phyloP scores from a whole-genome alignment of 2,888 invertebrate species.

The Bhutanitis thaidina region DNA sequence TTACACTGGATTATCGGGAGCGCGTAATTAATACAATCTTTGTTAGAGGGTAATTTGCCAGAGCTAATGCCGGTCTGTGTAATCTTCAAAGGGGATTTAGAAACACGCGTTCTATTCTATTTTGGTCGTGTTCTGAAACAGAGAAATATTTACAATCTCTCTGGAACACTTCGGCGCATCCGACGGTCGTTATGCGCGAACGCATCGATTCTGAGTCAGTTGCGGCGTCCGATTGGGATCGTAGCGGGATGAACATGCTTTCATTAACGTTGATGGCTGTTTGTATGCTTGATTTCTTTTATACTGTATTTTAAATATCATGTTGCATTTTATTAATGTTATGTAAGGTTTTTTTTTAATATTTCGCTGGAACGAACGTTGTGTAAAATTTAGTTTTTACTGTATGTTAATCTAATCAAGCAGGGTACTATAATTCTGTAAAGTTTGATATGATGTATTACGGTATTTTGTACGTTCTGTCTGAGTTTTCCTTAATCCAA shows the following conservation, averaged over 20 bases:
- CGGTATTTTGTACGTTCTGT: too few relatives aligned
- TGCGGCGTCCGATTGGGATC: constrained; percentile 61
- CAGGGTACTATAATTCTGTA: too few relatives aligned
- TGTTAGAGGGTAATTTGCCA: constrained; percentile 80
- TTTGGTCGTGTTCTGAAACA: constrained; percentile 77
- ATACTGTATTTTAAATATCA: constrained; percentile 4
- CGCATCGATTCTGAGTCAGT: constrained; percentile 70
- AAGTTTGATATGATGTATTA: too few relatives aligned
- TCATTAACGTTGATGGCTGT: constrained; percentile 55
- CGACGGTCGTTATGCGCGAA: constrained; percentile 74
- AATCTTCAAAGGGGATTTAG: constrained; percentile 80
- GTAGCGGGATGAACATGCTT: constrained; percentile 55
- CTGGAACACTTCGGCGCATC: constrained; percentile 78
- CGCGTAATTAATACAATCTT: constrained; percentile 80
- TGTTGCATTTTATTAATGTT: background rate
- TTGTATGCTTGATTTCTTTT: constrained; percentile 42
- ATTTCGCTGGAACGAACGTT: too few relatives aligned
- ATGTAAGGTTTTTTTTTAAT: background rate
- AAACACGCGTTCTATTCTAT: constrained; percentile 79
- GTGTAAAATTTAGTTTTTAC: too few relatives aligned
- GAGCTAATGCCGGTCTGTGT: constrained; percentile 78
- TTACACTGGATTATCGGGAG: constrained; percentile 75
- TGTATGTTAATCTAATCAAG: too few relatives aligned
- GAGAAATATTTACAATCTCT: constrained; percentile 80
- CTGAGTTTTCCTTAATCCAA: too few relatives aligned